Conservation (phyloP, 30 jellyfish, hydroid and myxozoan genomes). For the Pelagia noctiluca region DNA sequence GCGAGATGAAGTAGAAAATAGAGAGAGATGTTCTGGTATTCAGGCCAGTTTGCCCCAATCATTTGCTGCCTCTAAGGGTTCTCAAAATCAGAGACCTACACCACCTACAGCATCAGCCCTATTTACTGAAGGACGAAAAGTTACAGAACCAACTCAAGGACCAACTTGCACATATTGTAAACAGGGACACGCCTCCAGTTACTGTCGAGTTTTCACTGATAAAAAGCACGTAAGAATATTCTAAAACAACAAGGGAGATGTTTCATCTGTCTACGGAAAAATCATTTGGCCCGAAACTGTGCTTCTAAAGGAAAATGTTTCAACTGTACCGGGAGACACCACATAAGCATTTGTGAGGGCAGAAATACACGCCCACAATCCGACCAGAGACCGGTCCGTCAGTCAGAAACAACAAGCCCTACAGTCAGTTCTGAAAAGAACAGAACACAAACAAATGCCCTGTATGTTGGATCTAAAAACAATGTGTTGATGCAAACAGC, state of each 20-base stretch:
- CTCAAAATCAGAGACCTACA: neutral
- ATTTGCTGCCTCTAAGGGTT: neutral
- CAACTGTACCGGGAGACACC: conserved; percentile 26
- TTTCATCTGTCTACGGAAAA: conserved; percentile 9
- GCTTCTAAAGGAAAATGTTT: conserved; percentile 30
- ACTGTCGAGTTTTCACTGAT: conserved; percentile 12
- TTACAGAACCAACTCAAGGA: neutral
- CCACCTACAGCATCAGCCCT: conserved; percentile 16
- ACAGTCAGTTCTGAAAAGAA: no score
- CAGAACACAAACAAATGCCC: neutral
- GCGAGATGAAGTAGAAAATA: conserved; percentile 21
- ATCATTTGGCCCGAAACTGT: conserved; percentile 26
- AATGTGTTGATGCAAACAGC: conserved; percentile 32
- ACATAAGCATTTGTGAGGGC: conserved; percentile 26
- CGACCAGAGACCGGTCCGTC: no score
- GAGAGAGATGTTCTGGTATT: conserved; percentile 40
- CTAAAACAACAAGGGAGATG: conserved; percentile 33
- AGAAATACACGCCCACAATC: neutral
- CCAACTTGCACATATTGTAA: conserved; percentile 18
- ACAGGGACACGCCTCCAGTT: conserved; percentile 16
- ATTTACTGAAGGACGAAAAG: neutral
- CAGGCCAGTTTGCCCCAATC: conserved; percentile 22
- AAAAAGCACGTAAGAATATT: conserved; percentile 4
- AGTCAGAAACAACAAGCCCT: no score
- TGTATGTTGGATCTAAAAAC: neutral